phyloP scores from a whole-genome alignment of 1,140 invertebrate species.

The Spodoptera frugiperda region DNA sequence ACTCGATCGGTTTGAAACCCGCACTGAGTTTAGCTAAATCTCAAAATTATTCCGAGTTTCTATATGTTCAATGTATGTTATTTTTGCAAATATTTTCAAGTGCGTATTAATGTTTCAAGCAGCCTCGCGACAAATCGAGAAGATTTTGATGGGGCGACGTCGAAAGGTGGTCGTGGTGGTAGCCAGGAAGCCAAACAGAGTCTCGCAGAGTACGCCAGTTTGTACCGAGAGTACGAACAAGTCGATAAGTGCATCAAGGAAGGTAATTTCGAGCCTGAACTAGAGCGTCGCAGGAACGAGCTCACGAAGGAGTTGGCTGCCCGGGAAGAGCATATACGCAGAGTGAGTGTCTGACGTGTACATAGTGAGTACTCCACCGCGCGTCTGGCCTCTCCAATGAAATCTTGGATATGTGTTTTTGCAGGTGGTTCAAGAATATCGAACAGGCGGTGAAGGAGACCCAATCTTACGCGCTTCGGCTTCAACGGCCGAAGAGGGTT shows the following conservation, averaged over 20 bases:
- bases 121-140: constrained; percentile 67
- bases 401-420: background rate
- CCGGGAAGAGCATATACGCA: constrained; percentile 68
- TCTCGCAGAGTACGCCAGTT: constrained; percentile 67
- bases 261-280: constrained; percentile 57
- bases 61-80: too few species aligned
- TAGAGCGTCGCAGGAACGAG: constrained; percentile 62
- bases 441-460: constrained; percentile 48
- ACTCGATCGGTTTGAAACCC: too few species aligned
- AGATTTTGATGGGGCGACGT: constrained; percentile 66
- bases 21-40: background rate
- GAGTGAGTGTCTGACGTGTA: constrained; percentile 49
- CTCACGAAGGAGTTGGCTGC: constrained; percentile 61
- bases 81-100: background rate
- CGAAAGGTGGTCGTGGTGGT: constrained; percentile 62
- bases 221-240: constrained; percentile 70
- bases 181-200: constrained; percentile 68
- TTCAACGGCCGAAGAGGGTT: constrained; percentile 57
- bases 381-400: background rate
- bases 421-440: constrained; percentile 60
- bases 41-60: background rate
- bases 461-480: constrained; percentile 55
- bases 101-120: constrained; percentile 56
- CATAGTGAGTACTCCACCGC: background rate
- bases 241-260: constrained; percentile 63